Evolutionary conservation across 2,113 vertebrate genomes (phyloP).

Genomic region (Amphilophus citrinellus): DNA sequence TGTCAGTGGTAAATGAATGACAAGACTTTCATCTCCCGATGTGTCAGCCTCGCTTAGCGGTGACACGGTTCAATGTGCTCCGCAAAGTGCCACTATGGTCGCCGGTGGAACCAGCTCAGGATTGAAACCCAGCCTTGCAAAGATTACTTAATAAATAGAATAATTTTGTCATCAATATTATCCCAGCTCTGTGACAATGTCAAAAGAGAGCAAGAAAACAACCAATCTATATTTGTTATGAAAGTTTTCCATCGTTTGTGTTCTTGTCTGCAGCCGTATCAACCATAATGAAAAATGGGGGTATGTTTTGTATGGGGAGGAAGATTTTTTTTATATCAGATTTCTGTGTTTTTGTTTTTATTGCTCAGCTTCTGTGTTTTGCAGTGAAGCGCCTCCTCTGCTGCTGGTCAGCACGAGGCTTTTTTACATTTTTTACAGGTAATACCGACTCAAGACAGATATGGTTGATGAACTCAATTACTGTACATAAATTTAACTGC

Average conservation of each 20-base stretch:
- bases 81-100: conserved; percentile 62
- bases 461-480: conserved; percentile 61
- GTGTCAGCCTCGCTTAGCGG: conserved; percentile 79
- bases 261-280: conserved; percentile 47
- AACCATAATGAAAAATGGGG: conserved; percentile 53
- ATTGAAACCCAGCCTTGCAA: conserved; percentile 52
- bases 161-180: conserved; percentile 77
- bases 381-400: background rate
- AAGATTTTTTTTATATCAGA: conserved; percentile 7
- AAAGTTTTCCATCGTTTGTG: conserved; percentile 54
- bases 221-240: conserved; percentile 65
- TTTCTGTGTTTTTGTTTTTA: conserved; percentile 26
- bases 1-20: conserved; percentile 81
- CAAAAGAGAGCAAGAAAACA: conserved; percentile 70
- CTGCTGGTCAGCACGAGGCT: background rate
- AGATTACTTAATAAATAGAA: conserved; percentile 79
- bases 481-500: conserved; percentile 57
- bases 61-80: conserved; percentile 74
- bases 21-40: conserved; percentile 81
- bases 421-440: conserved; percentile 14
- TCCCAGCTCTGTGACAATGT: conserved; percentile 68
- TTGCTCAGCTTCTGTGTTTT: background rate
- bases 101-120: conserved; percentile 36
- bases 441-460: conserved; percentile 6
- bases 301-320: conserved; percentile 28